Base-by-base conservation (phyloP, 2,888 invertebrate genomes). In the Drosophila vallismaia region DNA sequence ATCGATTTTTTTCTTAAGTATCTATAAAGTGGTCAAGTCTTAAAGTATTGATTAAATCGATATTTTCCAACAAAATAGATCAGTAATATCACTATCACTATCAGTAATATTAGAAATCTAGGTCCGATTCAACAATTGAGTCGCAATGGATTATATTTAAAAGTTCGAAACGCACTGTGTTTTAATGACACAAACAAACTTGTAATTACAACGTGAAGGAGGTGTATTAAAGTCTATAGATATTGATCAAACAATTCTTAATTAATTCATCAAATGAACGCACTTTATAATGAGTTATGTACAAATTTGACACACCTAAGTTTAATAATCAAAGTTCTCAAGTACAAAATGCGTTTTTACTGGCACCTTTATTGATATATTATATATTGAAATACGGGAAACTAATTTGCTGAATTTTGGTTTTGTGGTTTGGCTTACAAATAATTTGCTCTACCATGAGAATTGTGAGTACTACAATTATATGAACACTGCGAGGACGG, bases 151-250 rank as follows among this genome's bases (percentile, higher is more conserved):
- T 33, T 33, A 10, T 9, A 33, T 10, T 33, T 2, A 33, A 10
- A 3, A 9, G 4, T 31, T 48, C 9, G 7, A 31, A 48, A 33
- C 31, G 24, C 48, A 12, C 48, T 54, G 54, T 12, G 9, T n/a
- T 2, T 12, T 49, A 26, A 36, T 49, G 36, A 51, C n/a, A 36
- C 36, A 36, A 14, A 38, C 36, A 19, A 19, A 50, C 10, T 50
- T 28, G 33, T 10, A 52, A 40, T 38, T 52, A 56, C 52, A 52
- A 24, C n/a, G 28, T 51, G 29, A 52, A 4, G n/a, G 6, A 19
- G n/a, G 36, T 28, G 28, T 19, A 19, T 19, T 19, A 19, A 19
- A 28, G 28, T 19, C 49, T 28, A 14, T 49, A 19, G 10, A 10
- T n/a, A 12, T 36, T 36, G 6, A 36, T 36, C 6, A 36, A n/a